Evolutionary conservation across 2,797 vertebrate genomes (phyloP), one percentile per base, ranked within the genome.

Genomic region (Melanotaenia maccullochi): DNA sequence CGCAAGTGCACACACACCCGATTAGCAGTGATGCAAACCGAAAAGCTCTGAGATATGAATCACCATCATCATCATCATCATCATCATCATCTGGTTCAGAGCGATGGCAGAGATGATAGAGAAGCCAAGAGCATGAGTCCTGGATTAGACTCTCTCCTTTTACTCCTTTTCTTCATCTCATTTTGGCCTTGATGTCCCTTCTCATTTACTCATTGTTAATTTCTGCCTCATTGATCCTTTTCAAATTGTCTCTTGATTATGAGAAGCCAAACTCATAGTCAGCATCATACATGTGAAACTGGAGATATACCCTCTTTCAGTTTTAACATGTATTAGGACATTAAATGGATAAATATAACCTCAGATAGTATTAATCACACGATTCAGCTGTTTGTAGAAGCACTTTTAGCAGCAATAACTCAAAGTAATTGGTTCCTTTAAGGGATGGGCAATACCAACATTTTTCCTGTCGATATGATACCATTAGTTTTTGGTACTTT

Each of bases 81-180:
- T 75, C 60, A 55, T 69, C 76, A 79, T 85, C 85, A 83, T 79
- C 72, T 87, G 79, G 64, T 87, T 83, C 63, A 51, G 65, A 78
- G 62, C 49, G 72, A 83, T 78, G 83, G 76, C 73, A 57, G 75
- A 85, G 72, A 88, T 87, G 83, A 88, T 82, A 67, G 71, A 85
- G 47, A 79, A 84, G 84, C 65, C 87, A 73, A 81, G 73, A 36
- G 58, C 24, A 18, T 54, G 71, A 76, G 78, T 65, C 72, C 63
- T 55, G 62, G 80, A 85, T 89, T 78, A 86, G 62, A 79, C 73
- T 65, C 28, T 69, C 65, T 70, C 64, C 30, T 64, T 40, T 63
- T 65, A 63, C 55, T 78, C 61, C 55, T 73, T 1, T 4, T 62
- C 18, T 67, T 49, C 5, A 0, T 36, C 38, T 0, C 64, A 60